A percentile compares a stretch with the other conserved stretches of the same genome.
These are phyloP conservation scores for Eurystomus glaucurus DNA, from an alignment of 2,797 vertebrate genomes.

Conservation along the genomic window DNA sequence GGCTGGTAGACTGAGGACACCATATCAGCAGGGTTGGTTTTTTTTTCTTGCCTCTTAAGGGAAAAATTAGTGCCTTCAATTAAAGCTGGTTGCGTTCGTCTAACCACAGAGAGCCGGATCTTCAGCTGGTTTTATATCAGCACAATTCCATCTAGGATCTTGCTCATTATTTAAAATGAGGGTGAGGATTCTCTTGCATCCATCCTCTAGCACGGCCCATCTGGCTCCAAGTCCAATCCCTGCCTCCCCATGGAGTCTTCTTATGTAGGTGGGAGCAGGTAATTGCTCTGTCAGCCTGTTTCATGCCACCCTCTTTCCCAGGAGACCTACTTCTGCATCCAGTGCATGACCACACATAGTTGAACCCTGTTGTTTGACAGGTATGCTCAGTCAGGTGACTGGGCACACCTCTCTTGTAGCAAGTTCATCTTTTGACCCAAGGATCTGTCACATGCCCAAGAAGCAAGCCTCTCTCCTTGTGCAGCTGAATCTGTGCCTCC, in stretches of 20 bases:
- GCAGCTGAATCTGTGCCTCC: neutral
- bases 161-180: conserved; percentile 23
- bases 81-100: neutral
- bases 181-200: conserved; percentile 61
- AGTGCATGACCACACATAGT: neutral
- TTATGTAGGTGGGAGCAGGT: conserved; percentile 18
- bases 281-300: neutral
- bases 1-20: neutral
- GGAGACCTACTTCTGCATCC: neutral
- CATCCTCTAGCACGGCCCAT: neutral
- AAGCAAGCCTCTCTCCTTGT: neutral
- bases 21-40: neutral
- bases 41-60: neutral
- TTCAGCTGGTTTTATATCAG: conserved; percentile 45
- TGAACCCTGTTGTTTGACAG: neutral
- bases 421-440: neutral
- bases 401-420: neutral
- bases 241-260: neutral
- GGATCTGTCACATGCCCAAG: neutral
- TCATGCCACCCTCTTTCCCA: neutral
- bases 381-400: neutral
- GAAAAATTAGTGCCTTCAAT: neutral
- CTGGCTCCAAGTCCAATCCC: neutral
- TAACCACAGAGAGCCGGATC: neutral
- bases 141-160: conserved; percentile 8